Evolutionary conservation across 2,888 invertebrate genomes (phyloP), one percentile per base, ranked within the genome.

Genomic region (Euplagia quadripunctaria): DNA sequence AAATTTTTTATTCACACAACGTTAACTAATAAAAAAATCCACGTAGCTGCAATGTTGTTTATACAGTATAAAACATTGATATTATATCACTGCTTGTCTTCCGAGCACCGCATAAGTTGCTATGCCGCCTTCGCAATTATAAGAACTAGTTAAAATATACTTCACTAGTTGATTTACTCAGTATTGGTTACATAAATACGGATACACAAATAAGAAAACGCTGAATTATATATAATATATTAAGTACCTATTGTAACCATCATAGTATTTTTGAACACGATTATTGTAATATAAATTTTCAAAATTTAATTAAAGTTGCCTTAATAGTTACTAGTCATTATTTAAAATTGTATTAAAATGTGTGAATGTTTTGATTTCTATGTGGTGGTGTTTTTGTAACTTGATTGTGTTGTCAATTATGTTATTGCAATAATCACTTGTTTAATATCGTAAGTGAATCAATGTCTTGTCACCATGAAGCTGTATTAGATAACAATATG

Each of bases 291-390:
- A 74, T 76, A 82, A n/a, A 77, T 77, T 77, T 69, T 75, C 76
- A 73, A 74, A 76, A 77, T 78, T 86, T 84, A 65, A 85, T 86
- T 86, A 85, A 89, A 84, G 84, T 86, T 90, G 92, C 93, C 93
- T 93, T 93, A 90, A 87, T 91, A 93, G 90, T 88, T 87, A 86
- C 93, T 93, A 93, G 92, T 92, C 90, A 90, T 83, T 84, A 82
- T 82, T 83, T 76, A 81, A 85, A 70, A 78, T 76, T 66, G 14
- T n/a, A 75, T 71, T 72, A 72, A 77, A 68, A 64, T 65, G 74
- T 76, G 71, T 75, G 72, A 68, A 77, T 70, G 72, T 76, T 74
- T 79, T 61, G n/a, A 74, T 73, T 75, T 73, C 68, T 64, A 63
- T 75, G 66, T 31, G 43, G 43, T 9, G 52, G 55, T 71, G 63